Evolutionary conservation across 2,797 vertebrate species (phyloP), one percentile per base, ranked within the genome.

Genomic region (Limosa lapponica): DNA sequence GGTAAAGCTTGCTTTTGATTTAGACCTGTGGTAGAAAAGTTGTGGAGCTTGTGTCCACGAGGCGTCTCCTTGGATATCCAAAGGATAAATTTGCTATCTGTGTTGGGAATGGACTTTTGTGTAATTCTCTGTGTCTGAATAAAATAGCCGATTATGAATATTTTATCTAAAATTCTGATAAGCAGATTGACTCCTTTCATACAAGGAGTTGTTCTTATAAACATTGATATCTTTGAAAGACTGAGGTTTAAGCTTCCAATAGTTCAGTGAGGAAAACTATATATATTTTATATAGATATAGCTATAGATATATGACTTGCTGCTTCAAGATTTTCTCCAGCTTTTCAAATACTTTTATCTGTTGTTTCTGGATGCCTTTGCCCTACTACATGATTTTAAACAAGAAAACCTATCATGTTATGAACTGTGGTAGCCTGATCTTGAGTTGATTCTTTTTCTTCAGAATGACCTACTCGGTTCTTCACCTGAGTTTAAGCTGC

Each of bases 221-320:
- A 51, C 66, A 27, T 3, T 54, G 39, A 13, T 66, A 13, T 43
- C 27, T 89, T 69, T 36, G 48, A 39, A 75, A 64, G 19, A 19
- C 4, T 24, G 16, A 87, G 11, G 4, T 44, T 78, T 92, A 75
- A 87, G 25, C 6, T n/a, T 36, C 2, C 6, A 66, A 10, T 48
- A 36, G n/a, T 55, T 37, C 34, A 58, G 23, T 54, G 87, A 66
- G 8, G 46, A 48, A 48, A 24, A 24, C 14, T 11, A 67, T 41
- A 8, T 52, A 0, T 43, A 24, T 43, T 67, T 48, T 52, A 7
- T 39, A 7, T 11, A 25, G 11, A 23, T 44, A 28, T 3, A 46
- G 13, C 17, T 59, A 2, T 7, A 16, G 11, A 5, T 20, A 16
- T 1, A 1, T 22, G 55, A 67, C 17, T 57, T 34, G 22, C 4